phyloP scores from a whole-genome alignment of 2,888 invertebrate species.

The Muschampia plurimacula region DNA sequence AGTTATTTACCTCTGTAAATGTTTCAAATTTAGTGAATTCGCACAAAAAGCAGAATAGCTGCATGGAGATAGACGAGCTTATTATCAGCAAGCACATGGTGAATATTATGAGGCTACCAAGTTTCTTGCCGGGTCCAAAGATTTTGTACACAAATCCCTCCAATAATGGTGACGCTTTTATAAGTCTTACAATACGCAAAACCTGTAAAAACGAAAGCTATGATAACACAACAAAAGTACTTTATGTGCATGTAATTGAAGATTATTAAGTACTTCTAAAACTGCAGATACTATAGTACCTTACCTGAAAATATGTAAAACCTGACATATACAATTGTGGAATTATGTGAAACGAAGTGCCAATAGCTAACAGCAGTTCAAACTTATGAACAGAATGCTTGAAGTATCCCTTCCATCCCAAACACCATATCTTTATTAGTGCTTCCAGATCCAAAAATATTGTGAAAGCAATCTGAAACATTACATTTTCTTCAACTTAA shows the following conservation, averaged over 20 bases:
- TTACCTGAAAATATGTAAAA: constrained; percentile 98
- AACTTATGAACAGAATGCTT: constrained; percentile 99
- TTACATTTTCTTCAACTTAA: not conserved
- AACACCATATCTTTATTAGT: constrained; percentile 98
- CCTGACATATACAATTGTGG: constrained; percentile 96
- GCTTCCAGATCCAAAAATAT: constrained; percentile 97
- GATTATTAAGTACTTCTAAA: not conserved
- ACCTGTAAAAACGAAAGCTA: constrained; percentile 86
- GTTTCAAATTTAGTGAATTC: constrained; percentile 99
- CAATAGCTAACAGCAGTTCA: constrained; percentile 96
- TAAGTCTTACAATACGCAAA: constrained; percentile 95
- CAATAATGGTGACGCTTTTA: constrained; percentile 99
- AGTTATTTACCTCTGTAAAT: constrained; percentile 92
- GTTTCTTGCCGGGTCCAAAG: constrained; percentile 97
- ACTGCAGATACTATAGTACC: not conserved
- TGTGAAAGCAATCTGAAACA: constrained; percentile 94
- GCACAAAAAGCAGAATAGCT: constrained; percentile 97
- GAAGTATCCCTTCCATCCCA: constrained; percentile 97
- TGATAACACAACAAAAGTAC: not conserved
- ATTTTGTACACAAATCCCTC: constrained; percentile 99
- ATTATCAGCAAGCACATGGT: constrained; percentile 99
- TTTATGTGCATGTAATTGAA: too few relatives aligned
- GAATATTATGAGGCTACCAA: constrained; percentile 99
- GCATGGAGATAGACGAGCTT: constrained; percentile 99
- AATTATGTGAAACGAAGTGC: constrained; percentile 97